A percentile compares a stretch with the other conserved stretches of the same genome.
Evolutionary conservation across 2,888 invertebrate genomes (phyloP).

Genomic region (Lepidonotus clava): DNA sequence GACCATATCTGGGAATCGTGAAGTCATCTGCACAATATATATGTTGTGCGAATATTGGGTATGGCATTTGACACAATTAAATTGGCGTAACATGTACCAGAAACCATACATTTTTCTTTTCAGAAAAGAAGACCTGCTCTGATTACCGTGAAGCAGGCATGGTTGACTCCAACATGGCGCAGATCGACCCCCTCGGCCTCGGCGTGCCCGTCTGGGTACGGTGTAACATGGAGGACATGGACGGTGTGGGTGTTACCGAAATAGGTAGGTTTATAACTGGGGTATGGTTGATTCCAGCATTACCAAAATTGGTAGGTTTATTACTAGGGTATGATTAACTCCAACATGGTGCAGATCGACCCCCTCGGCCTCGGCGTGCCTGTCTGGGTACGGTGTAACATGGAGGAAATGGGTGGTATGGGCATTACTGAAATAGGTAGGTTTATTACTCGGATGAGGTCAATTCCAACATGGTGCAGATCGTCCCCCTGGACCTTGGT

Average conservation of each 20-base stretch:
- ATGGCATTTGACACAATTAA: not conserved
- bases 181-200: conserved; percentile 69
- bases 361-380: conserved; percentile 65
- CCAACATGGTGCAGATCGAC: conserved; percentile 67
- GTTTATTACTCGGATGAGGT: conserved; percentile 63
- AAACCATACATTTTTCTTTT: not conserved
- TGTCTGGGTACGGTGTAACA: conserved; percentile 71
- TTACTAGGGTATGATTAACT: conserved; percentile 66
- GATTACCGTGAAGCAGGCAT: conserved; percentile 68
- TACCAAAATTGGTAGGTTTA: too few relatives aligned
- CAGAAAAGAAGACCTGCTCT: conserved; percentile 62
- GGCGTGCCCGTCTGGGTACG: conserved; percentile 63
- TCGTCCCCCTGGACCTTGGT: conserved; percentile 68
- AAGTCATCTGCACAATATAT: too few relatives aligned
- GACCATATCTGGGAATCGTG: not conserved
- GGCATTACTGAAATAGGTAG: conserved; percentile 74
- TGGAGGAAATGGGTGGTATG: conserved; percentile 68
- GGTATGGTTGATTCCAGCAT: too few relatives aligned
- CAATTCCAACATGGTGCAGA: conserved; percentile 64
- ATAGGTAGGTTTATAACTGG: conserved; percentile 67
- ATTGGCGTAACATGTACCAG: conserved; percentile 66
- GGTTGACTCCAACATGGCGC: conserved; percentile 63
- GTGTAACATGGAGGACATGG: conserved; percentile 71
- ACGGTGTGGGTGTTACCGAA: conserved; percentile 71
- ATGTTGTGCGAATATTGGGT: conserved; percentile 57